These are phyloP conservation scores for Leucoraja erinaceus DNA, from an alignment of 2,113 vertebrate genomes.

Conservation along the genomic window DNA sequence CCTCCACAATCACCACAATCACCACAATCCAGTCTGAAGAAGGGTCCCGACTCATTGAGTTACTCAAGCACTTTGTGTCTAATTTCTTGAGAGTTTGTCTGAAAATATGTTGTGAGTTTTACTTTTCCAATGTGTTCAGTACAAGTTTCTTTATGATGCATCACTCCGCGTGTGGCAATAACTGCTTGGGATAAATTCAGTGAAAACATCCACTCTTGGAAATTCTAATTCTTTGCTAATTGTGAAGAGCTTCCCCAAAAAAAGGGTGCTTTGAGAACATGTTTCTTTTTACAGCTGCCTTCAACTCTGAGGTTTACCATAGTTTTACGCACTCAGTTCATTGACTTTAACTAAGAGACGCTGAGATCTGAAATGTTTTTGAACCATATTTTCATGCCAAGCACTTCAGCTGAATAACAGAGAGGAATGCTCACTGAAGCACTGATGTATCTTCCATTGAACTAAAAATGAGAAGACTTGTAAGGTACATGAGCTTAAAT, in stretches of 20 bases:
- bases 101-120: background rate
- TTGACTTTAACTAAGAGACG: background rate
- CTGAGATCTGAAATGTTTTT: background rate
- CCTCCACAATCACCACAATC: no score
- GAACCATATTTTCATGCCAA: background rate
- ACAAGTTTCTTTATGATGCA: background rate
- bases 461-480: background rate
- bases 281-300: background rate
- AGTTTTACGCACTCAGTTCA: background rate
- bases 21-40: no score
- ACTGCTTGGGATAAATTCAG: background rate
- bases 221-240: background rate
- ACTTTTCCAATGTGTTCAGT: background rate
- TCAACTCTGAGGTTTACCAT: background rate
- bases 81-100: background rate
- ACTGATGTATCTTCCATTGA: background rate
- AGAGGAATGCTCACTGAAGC: background rate
- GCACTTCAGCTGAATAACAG: background rate
- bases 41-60: no score
- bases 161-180: background rate
- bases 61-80: no score
- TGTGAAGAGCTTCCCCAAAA: background rate
- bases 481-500: background rate
- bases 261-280: background rate
- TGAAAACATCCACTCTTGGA: background rate